Conservation (phyloP, 1,140 invertebrate species). For the Camponotus vicinus region DNA sequence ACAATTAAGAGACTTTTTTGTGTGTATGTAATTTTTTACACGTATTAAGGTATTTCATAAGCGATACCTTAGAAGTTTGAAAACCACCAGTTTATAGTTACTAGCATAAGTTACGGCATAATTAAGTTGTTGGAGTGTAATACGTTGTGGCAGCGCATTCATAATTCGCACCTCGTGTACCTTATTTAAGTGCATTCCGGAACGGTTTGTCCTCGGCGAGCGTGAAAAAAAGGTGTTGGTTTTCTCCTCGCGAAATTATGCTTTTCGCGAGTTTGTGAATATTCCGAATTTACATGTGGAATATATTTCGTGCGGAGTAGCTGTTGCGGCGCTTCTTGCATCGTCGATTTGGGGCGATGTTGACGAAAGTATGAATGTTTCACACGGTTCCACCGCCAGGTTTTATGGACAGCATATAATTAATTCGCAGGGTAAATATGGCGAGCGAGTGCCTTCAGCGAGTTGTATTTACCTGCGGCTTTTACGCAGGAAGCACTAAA, state of each 20-base stretch:
- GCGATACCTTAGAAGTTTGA: background rate
- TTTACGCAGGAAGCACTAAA: constrained; percentile 21
- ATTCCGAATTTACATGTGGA: constrained; percentile 34
- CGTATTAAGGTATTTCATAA: background rate
- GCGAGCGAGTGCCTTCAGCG: constrained; percentile 11
- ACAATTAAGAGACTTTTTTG: constrained; percentile 6
- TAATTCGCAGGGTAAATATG: constrained; percentile 61
- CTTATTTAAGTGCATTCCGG: constrained; percentile 15
- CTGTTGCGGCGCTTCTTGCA: constrained; percentile 52
- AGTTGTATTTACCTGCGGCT: constrained; percentile 3
- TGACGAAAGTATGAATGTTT: constrained; percentile 70
- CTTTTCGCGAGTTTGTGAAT: background rate
- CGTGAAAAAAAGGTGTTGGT: background rate
- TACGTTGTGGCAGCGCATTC: constrained; percentile 1
- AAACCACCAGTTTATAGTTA: background rate
- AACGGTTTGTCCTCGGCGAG: background rate
- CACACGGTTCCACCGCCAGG: background rate
- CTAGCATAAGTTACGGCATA: constrained; percentile 30
- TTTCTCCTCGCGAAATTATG: constrained; percentile 2
- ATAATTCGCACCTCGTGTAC: constrained; percentile 9
- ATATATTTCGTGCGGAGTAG: background rate
- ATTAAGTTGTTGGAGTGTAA: constrained; percentile 41
- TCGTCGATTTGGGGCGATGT: constrained; percentile 4
- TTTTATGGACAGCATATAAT: constrained; percentile 68
- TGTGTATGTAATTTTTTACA: background rate